Base-by-base conservation (phyloP, 2,113 vertebrate species). In the Cynocephalus volans region DNA sequence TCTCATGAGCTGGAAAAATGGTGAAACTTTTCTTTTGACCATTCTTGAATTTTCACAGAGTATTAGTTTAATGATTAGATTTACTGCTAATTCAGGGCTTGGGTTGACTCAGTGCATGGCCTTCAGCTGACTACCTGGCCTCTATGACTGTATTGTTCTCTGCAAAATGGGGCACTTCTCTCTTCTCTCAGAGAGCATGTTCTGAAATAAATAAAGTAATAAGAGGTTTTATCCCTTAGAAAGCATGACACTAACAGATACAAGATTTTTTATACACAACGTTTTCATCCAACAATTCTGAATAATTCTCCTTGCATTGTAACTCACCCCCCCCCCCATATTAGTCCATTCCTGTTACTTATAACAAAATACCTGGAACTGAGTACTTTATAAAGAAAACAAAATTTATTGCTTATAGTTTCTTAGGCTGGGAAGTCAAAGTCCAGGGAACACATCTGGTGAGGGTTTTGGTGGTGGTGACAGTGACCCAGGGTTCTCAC, bases 1-100 rank as follows among this genome's bases (percentile, higher is more conserved):
- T 90, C 70, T 72, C 56, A 70, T 65, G 76, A 80, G 58, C 80
- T 95, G 64, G 50, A 65, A 96, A 97, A 97, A 84, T 15, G 33
- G 48, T 72, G 36, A 93, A 84, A 82, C 18, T 62, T 62, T 48
- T 88, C 41, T 96, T 96, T 89, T 84, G 23, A 87, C 13, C 7
- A 67, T 73, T 11, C 23, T 33, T 93, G 72, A 87, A 52, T 94
- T 96, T 94, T 96, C 75, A 97, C 72, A 93, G 83, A 92, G 50
- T 31, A 85, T 92, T 95, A 83, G 36, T 82, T 92, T 70, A 92
- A 80, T 77, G 77, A 87, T 81, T 90, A 90, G 73, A 75, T 50
- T 69, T 52, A 70, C 48, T 13, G 7, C 50, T 90, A 45, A 84
- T 83, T 97, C 31, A 70, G 33, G 19, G 31, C 76, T 52, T 95